phyloP scores from a whole-genome alignment of 2,113 vertebrate genomes.

The Phalacrocorax brasilianus region DNA sequence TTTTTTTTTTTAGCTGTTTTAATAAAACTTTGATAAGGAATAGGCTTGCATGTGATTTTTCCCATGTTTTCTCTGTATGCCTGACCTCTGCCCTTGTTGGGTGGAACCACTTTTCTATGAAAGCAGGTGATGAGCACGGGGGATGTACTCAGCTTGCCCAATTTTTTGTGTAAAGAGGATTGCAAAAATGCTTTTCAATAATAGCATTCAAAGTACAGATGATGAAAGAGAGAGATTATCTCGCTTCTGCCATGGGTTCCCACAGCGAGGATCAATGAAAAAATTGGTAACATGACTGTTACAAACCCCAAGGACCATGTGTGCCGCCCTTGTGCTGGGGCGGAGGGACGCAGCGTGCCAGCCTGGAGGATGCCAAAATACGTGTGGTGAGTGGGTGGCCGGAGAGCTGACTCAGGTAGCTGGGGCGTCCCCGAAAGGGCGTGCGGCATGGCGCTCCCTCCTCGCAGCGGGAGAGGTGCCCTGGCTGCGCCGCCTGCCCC shows the following conservation, averaged over 20 bases:
- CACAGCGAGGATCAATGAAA: neutral
- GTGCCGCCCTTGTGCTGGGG: too few relatives aligned
- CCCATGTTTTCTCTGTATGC: neutral
- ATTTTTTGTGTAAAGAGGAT: conserved; percentile 61
- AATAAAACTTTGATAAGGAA: neutral
- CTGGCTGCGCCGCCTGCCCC: neutral
- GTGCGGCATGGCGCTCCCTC: fast-evolving
- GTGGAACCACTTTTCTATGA: conserved; percentile 2
- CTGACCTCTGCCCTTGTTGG: conserved; percentile 3
- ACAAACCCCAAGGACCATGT: neutral
- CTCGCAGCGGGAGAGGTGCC: neutral
- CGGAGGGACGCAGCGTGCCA: fast-evolving
- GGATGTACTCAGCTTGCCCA: conserved; percentile 43
- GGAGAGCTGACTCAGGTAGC: neutral
- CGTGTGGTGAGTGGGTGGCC: neutral
- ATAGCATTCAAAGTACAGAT: conserved; percentile 60
- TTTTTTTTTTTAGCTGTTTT: neutral
- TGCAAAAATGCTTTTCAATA: conserved; percentile 48
- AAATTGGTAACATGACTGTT: neutral
- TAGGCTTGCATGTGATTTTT: neutral
- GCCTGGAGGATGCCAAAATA: neutral
- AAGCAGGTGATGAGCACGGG: neutral
- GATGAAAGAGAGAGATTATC: conserved; percentile 38
- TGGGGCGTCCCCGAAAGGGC: neutral
- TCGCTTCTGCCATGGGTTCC: neutral